Evolutionary conservation across 2,888 invertebrate species (phyloP), one percentile per base, ranked within the genome.

Genomic region (Imbricaverruca yamaguchii): DNA sequence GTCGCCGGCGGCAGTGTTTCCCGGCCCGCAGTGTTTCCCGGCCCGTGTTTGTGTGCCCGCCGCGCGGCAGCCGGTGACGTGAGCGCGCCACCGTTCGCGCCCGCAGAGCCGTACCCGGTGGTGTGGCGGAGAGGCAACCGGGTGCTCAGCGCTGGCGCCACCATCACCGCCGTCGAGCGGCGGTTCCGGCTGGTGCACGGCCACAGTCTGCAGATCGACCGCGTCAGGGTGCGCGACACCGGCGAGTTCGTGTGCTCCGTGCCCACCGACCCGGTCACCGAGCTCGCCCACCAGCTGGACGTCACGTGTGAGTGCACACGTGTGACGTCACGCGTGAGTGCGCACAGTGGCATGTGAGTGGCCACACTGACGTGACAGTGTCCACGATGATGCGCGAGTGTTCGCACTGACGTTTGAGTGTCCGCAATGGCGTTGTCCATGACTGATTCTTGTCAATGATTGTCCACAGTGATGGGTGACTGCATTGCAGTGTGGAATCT

Each of bases 241-340:
- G 74, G 74, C 74, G 53, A 6, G 11, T 74, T 53, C 53, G 74
- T 74, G 15, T 74, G 74, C 74, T 53, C 53, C 15, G 18, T 74
- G 6, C 13, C 74, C 74, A 74, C 74, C 1, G 74, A 74, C 53
- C 74, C 74, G 13, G 74, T 74, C 53, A 74, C 13, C 18, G 74
- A 74, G 74, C 53, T 74, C 18, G 4, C 53, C 7, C 74, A 74
- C 53, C 53, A 1, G 53, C 74, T 74, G 18, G 39, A 53, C 53
- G 74, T 74, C 15, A 10, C 53, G 53, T 74, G 74, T 74, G 53
- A 74, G 74, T 74, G 25, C n/a, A n/a, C n/a, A n/a, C n/a, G n/a
- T n/a, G n/a, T n/a, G 39, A 53, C 53, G 74, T 74, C 15, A 10
- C 53, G 53, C 53, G 74, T 74, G 53, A 74, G 74, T 74, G 25